Base-by-base conservation (phyloP, 2,113 vertebrate species). In the Sphaerodactylus townsendi region DNA sequence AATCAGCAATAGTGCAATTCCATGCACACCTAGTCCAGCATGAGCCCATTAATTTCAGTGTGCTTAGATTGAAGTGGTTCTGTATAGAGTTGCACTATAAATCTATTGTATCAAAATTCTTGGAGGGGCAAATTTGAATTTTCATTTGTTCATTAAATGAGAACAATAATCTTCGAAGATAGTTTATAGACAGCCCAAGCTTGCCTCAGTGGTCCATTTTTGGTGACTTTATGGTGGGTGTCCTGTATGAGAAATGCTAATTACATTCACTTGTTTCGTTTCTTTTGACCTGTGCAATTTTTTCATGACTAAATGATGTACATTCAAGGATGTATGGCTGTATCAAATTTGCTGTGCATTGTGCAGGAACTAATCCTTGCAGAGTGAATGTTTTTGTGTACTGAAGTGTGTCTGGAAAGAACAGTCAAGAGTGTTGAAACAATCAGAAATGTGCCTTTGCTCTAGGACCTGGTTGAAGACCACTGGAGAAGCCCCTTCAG, bases 211-310 rank as follows among this genome's bases (percentile, higher is more conserved):
- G 33, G 21, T 33, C 25, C 23, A 10, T 65, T 15, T 13, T 74
- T 82, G 19, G 13, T 73, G 30, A 4, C 73, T 74, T 73, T 44
- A 46, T 50, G 59, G 14, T 46, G 81, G 23, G 37, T 25, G 25
- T 39, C 23, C 25, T 1, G 17, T 25, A 7, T 37, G 8, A 35
- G 30, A 41, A 64, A 74, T 14, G 5, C 70, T 79, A 65, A 79
- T 79, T 64, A 65, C 15, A 23, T 79, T 4, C 23, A 41, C 59
- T 66, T 83, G 53, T 50, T 89, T 90, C 79, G n/a, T 73, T 10
- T 79, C 46, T 82, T 65, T 41, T 11, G 3, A 41, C 1, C 75
- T 37, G 35, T 70, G 87, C 81, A 8, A 30, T 81, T 90, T 75
- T n/a, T 70, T 23, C 85, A 8, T 41, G 13, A 25, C 41, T 77